Evolutionary conservation across 92 coral and sea anemone genomes (phyloP), one percentile per base, ranked within the genome.

Genomic region (Porites cylindrica): DNA sequence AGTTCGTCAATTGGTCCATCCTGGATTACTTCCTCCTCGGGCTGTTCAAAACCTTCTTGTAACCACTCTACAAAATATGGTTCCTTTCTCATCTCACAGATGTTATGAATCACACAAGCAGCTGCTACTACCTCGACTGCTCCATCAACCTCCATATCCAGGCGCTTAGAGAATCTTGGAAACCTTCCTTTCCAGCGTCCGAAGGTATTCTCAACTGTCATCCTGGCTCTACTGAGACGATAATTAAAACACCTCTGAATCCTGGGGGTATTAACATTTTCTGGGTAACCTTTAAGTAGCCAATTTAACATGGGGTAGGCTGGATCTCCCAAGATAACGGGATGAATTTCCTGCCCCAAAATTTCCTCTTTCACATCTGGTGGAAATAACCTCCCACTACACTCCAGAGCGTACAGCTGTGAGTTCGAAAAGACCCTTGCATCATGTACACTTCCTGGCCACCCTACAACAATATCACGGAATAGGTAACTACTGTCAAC

Each of bases 371-470:
- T 70, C 1, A 6, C 17, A 11, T 66, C 20, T 68, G 60, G 80
- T 56, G 90, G 84, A 78, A 26, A 90, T 17, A 90, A 70, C 20
- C 47, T 70, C 19, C 51, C 38, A 43, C 65, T 78, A 75, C 75
- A 79, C 53, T 81, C 93, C 62, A 82, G 82, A 73, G 24, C 78
- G 82, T 76, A 89, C 29, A 86, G 21, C 10, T 54, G 52, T 8
- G 93, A 89, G 72, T 89, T 86, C 52, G 89, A 82, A 71, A 92
- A 81, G 18, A 92, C 90, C 32, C 87, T 81, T 24, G 95, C 91
- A 43, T 92, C 84, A 76, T 86, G 91, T 24, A 89, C 95, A 82
- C 93, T 86, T 6, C 95, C 93, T 24, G 89, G 86, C 88, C 85
- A 90, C 11, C 87, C 90, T 54, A 60, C 24, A 17, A 47, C 66